Base-by-base conservation (phyloP, 1,140 invertebrate species). In the Brachionus sp. region DNA sequence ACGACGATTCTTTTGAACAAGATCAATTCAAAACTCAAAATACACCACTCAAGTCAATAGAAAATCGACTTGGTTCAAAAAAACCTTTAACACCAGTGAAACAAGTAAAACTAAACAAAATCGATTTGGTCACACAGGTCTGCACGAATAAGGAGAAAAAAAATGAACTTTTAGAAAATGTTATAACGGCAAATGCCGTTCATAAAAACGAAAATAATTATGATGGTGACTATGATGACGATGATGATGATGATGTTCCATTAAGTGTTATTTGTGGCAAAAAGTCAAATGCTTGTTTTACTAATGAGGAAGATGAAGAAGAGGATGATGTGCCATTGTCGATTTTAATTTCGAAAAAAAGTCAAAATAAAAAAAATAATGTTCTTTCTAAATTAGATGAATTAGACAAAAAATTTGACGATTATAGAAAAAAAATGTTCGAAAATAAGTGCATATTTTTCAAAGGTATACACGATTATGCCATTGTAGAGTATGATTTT, bases 31-130 rank as follows among this genome's bases (percentile, higher is more conserved):
- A 29, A 25, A 39, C 0, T 7, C 37, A 75, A 25, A 50, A 75
- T 3, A 75, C 70, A 29, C 42, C 70, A 9, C 42, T 75, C 23
- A 75, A 75, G n/a, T 75, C 70, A 23, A 75, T 75, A 23, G 39
- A 75, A 13, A 75, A 75, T 73, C 37, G 39, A 46, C 4, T 73
- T n/a, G 2, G 19, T 42, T 9, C 19, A 16, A 75, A 75, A 23
- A 70, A n/a, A 23, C 4, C 50, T 6, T 0, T 1, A n/a, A 33
- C 64, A 33, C 23, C 62, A 13, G n/a, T 70, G 19, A 35, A 70
- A 23, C 16, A 29, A 29, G 29, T 39, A 10, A 70, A 39, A 16
- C 12, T 42, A 42, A 42, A 10, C 2, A 42, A 42, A 13, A 7
- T 13, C 6, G 7, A 13, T 42, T 7, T 13, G n/a, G n/a, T n/a